Conservation (phyloP, 1,140 invertebrate species). For the Ips nitidus region DNA sequence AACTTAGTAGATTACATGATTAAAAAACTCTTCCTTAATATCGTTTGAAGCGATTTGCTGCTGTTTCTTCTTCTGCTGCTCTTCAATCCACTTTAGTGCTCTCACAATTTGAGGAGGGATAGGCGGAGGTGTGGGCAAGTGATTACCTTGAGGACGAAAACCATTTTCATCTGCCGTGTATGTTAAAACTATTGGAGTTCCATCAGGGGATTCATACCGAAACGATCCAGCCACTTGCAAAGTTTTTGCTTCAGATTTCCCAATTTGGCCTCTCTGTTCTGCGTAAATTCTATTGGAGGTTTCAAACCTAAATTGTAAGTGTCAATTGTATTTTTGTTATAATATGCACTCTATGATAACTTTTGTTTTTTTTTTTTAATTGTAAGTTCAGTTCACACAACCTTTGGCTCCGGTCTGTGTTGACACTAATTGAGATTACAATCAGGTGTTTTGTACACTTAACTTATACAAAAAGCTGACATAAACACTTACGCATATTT, state of each 20-base stretch:
- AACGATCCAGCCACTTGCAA: slow-evolving; percentile 69
- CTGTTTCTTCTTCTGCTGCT: slow-evolving; percentile 20
- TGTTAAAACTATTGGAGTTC: slow-evolving; percentile 69
- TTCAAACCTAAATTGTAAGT: slow-evolving; percentile 58
- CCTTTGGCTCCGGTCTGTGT: no score
- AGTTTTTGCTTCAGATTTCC: slow-evolving; percentile 48
- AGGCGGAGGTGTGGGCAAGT: slow-evolving; percentile 72
- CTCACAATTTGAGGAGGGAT: slow-evolving; percentile 75
- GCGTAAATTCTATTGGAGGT: slow-evolving; percentile 69
- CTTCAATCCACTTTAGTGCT: slow-evolving; percentile 64
- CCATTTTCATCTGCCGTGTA: slow-evolving; percentile 79
- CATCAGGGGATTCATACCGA: slow-evolving; percentile 79
- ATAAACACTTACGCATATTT: background rate
- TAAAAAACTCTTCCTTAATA: slow-evolving; percentile 15
- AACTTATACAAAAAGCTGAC: no score
- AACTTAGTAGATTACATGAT: no score
- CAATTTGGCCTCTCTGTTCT: slow-evolving; percentile 62
- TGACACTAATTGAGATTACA: no score
- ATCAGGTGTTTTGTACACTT: no score
- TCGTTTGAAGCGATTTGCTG: background rate
- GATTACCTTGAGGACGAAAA: slow-evolving; percentile 69
- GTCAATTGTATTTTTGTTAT: background rate
- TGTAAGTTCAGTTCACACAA: no score
- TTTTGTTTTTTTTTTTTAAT: background rate
- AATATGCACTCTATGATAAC: background rate